A percentile compares a stretch with the other conserved stretches of the same genome.
Conservation (phyloP, 2,888 invertebrate species). For the Aphrophora alni region DNA sequence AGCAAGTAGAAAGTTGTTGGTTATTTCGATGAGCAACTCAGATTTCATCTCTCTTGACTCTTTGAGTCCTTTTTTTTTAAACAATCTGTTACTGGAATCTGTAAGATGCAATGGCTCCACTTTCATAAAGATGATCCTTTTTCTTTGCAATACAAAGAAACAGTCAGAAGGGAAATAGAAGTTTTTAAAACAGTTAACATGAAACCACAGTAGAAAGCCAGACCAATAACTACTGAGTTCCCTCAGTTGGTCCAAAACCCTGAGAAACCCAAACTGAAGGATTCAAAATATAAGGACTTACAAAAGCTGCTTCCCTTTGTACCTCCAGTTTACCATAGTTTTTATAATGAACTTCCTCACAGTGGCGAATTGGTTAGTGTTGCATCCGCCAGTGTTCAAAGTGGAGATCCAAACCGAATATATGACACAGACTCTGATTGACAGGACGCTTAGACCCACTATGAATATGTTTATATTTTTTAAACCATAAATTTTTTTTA, state of each 20-base stretch:
- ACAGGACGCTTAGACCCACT: too few species aligned
- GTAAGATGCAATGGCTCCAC: conserved; percentile 18
- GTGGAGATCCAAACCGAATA: too few species aligned
- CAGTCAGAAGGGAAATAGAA: not conserved
- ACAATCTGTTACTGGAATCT: conserved; percentile 12
- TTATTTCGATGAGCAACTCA: not conserved
- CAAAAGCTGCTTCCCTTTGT: conserved; percentile 5
- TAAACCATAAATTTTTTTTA: too few species aligned
- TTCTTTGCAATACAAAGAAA: conserved; percentile 10
- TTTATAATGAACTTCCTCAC: too few species aligned
- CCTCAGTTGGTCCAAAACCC: not conserved
- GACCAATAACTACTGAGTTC: too few species aligned
- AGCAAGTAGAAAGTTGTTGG: conserved; percentile 20
- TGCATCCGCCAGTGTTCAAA: too few species aligned
- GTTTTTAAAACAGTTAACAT: too few species aligned
- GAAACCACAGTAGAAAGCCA: too few species aligned
- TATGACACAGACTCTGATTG: too few species aligned
- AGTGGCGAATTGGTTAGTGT: too few species aligned
- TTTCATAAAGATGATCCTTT: not conserved
- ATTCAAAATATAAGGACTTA: conserved; percentile 6
- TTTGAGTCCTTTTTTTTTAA: not conserved
- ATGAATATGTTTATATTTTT: too few species aligned
- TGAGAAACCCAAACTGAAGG: conserved; percentile 12
- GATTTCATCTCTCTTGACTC: conserved; percentile 13
- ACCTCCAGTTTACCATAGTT: not conserved